phyloP scores from a whole-genome alignment of 2,888 invertebrate genomes.

The Sisyra terminalis region DNA sequence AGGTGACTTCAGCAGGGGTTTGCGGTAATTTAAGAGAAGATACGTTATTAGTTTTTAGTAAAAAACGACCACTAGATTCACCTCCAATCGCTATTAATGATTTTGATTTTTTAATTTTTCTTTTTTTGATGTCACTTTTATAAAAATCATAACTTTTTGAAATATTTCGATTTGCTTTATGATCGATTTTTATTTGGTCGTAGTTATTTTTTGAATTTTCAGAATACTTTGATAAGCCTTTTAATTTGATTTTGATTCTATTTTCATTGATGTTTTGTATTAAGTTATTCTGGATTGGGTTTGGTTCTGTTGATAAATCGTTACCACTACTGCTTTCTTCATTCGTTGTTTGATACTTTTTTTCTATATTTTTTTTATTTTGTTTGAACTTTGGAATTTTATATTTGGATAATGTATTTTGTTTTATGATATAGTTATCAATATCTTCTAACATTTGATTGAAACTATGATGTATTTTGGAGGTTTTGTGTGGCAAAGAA shows the following conservation, averaged over 20 bases:
- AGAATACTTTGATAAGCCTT: too few relatives aligned
- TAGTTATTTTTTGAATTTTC: too few relatives aligned
- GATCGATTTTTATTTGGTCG: too few relatives aligned
- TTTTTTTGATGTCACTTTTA: not conserved
- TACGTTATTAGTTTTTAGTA: not conserved
- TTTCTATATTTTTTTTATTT: not conserved
- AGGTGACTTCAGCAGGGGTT: not conserved
- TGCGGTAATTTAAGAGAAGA: not conserved
- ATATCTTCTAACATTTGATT: slow-evolving; percentile 5
- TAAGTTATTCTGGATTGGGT: too few relatives aligned
- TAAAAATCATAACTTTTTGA: not conserved
- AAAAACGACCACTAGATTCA: slow-evolving; percentile 1
- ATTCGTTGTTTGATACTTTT: too few relatives aligned
- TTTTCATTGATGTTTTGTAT: slow-evolving; percentile 1
- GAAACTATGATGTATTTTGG: slow-evolving; percentile 2
- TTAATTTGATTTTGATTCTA: not conserved
- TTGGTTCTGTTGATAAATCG: too few relatives aligned
- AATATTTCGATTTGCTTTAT: too few relatives aligned
- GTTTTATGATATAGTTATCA: slow-evolving; percentile 5
- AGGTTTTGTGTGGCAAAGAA: not conserved
- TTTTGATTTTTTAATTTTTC: not conserved
- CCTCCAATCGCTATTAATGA: slow-evolving; percentile 1
- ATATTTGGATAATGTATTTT: slow-evolving; percentile 4
- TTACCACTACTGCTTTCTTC: too few relatives aligned
- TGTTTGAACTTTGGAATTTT: slow-evolving; percentile 7